These are phyloP conservation scores for Hirundo rustica DNA, from an alignment of 2,797 vertebrate species.

Conservation along the genomic window DNA sequence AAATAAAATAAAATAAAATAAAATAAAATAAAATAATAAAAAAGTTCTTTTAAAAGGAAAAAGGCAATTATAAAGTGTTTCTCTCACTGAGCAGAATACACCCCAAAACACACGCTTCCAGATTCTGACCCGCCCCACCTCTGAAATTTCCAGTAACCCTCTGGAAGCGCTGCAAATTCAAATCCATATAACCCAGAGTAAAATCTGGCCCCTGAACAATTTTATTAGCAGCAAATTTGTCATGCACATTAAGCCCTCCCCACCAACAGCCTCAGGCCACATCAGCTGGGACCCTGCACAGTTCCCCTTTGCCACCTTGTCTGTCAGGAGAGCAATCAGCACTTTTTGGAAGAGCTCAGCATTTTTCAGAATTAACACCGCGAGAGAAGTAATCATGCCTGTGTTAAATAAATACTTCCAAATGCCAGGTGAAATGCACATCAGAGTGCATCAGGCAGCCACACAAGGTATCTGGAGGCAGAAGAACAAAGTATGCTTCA, in stretches of 20 bases:
- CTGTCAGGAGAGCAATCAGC: not conserved
- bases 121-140: not conserved
- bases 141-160: not conserved
- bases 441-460: slow-evolving; percentile 52
- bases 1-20: too few relatives aligned
- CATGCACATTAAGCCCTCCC: slow-evolving; percentile 14
- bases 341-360: slow-evolving; percentile 24
- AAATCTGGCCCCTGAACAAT: slow-evolving; percentile 28
- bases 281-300: slow-evolving; percentile 19
- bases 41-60: not conserved
- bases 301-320: not conserved
- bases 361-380: not conserved
- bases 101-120: not conserved
- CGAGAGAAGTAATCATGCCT: not conserved
- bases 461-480: slow-evolving; percentile 64
- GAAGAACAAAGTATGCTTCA: slow-evolving; percentile 67
- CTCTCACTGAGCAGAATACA: not conserved
- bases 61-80: not conserved
- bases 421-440: slow-evolving; percentile 73
- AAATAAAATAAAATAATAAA: too few relatives aligned
- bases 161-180: not conserved
- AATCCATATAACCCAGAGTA: not conserved
- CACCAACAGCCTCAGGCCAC: not conserved
- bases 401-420: slow-evolving; percentile 54
- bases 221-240: slow-evolving; percentile 41